Evolutionary conservation across 2,888 invertebrate species (phyloP).

Genomic region (Acleris laterana): DNA sequence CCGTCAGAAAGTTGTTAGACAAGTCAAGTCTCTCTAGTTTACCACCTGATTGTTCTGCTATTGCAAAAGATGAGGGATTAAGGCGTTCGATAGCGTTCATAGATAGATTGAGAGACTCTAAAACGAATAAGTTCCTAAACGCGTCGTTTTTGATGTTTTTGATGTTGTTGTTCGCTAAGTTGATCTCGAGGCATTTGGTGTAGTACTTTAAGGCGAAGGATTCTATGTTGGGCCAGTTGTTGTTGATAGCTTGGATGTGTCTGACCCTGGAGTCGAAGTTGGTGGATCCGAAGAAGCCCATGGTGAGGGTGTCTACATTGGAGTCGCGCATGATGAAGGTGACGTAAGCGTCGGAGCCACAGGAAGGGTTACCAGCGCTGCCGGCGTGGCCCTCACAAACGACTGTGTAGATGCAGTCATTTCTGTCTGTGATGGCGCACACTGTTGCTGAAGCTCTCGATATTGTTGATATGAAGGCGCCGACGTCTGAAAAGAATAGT

Average conservation of each 20-base stretch:
- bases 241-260: constrained; percentile 51
- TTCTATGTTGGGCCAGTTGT: constrained; percentile 57
- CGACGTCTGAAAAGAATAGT: constrained; percentile 17
- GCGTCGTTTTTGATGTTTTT: constrained; percentile 52
- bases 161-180: constrained; percentile 61
- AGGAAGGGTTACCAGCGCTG: constrained; percentile 49
- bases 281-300: constrained; percentile 65
- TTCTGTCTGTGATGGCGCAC: constrained; percentile 2
- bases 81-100: constrained; percentile 56
- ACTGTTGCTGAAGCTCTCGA: constrained; percentile 3
- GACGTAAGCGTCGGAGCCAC: constrained; percentile 53
- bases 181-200: constrained; percentile 48
- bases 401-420: constrained; percentile 57
- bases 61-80: constrained; percentile 49
- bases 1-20: constrained; percentile 56
- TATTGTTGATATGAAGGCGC: constrained; percentile 7
- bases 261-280: constrained; percentile 72
- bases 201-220: constrained; percentile 60
- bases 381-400: constrained; percentile 54
- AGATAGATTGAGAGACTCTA: constrained; percentile 61
- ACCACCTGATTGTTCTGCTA: constrained; percentile 45
- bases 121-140: constrained; percentile 50
- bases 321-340: constrained; percentile 57
- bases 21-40: constrained; percentile 56
- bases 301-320: constrained; percentile 43